These are phyloP conservation scores for Diloba caeruleocephala DNA, from an alignment of 2,888 invertebrate genomes.

Conservation along the genomic window DNA sequence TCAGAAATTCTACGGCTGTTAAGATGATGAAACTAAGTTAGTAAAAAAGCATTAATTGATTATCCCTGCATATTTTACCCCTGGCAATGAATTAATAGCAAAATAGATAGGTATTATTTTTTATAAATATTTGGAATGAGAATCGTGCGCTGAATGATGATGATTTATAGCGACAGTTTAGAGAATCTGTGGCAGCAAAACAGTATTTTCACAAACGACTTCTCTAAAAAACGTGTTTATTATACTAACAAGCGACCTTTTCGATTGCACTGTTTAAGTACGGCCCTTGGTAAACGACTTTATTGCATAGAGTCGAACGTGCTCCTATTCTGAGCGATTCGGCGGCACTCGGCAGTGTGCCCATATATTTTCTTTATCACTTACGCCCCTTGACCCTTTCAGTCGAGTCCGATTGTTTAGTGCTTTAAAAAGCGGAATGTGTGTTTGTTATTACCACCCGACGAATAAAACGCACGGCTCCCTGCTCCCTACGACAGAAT, in stretches of 20 bases:
- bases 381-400: conserved; percentile 65
- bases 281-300: conserved; percentile 58
- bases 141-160: too few relatives aligned
- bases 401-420: conserved; percentile 52
- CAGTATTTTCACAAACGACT: conserved; percentile 26
- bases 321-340: conserved; percentile 59
- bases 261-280: conserved; percentile 64
- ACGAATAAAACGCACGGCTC: conserved; percentile 46
- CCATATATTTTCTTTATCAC: conserved; percentile 71
- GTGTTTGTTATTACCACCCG: conserved; percentile 47
- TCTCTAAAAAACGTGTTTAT: conserved; percentile 40
- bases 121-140: too few relatives aligned
- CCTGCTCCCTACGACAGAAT: conserved; percentile 23
- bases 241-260: conserved; percentile 49
- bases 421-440: conserved; percentile 53
- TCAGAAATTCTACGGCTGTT: too few relatives aligned
- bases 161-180: too few relatives aligned
- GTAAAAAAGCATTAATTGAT: too few relatives aligned
- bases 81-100: too few relatives aligned
- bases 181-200: conserved; percentile 32
- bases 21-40: too few relatives aligned
- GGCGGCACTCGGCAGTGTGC: conserved; percentile 51
- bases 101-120: too few relatives aligned
- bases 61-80: too few relatives aligned
- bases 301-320: conserved; percentile 65